Base-by-base conservation (phyloP, 2,113 vertebrate genomes). In the human region DNA sequence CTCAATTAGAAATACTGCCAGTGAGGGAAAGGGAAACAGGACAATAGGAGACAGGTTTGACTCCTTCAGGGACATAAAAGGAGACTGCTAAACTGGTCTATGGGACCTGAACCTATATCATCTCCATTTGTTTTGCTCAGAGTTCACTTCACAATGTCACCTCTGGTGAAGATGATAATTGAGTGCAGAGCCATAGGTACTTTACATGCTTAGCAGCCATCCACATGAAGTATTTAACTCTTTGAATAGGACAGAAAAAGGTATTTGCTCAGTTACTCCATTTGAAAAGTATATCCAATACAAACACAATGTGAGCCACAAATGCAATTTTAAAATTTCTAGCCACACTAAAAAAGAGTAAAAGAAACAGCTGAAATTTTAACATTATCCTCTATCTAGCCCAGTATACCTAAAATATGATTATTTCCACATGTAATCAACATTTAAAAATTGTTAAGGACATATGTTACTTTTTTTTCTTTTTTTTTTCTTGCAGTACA, bases 331-430 rank as follows among this genome's bases (percentile, higher is more conserved):
- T 78, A 50, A 72, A 38, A 94, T 85, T 85, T 78, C 59, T 18
- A 72, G 76, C 13, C 79, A 35, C 35, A 50, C 50, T 66, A 93
- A 79, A 82, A 93, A 82, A 57, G 10, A 76, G 12, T 45, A 72
- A 70, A 72, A 68, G 11, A 95, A 43, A 95, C 13, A 30, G 43
- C 43, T 83, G 50, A 89, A 93, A 95, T 84, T 96, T 89, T 92
- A 43, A 84, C 32, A 61, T 79, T 68, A 40, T n/a, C 43, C 52
- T 87, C 82, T 94, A 90, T 80, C 86, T 59, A 81, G 85, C 14
- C 22, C 30, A 92, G n/a, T 25, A 35, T 70, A 90, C 45, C 30
- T 87, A 84, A 91, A 52, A 55, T 59, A 75, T n/a, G 16, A 73
- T 93, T 79, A 88, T 76, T 94, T 90, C 12, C 83, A 38, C 9